These are phyloP conservation scores for Haplotaxodon microlepis DNA, from an alignment of 2,113 vertebrate genomes.

Conservation along the genomic window DNA sequence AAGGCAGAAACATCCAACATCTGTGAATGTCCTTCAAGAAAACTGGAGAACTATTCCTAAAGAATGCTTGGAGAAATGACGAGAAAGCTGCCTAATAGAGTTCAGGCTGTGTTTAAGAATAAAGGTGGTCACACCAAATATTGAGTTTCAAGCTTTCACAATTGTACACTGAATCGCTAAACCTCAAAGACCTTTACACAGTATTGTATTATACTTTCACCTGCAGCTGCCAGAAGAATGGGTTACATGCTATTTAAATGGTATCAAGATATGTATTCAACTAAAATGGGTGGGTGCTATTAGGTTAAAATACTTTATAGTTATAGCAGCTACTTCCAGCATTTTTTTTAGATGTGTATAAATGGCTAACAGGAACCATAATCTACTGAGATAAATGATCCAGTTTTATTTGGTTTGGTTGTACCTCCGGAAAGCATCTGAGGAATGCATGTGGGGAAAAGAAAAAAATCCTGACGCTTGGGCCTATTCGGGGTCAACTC, in stretches of 20 bases:
- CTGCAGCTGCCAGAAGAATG: background rate
- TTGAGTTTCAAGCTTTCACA: background rate
- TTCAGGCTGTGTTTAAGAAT: background rate
- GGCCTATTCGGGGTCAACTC: background rate
- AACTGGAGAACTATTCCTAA: background rate
- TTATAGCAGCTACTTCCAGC: background rate
- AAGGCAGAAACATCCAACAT: background rate
- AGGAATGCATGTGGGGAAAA: background rate
- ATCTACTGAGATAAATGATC: background rate
- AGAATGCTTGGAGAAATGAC: background rate
- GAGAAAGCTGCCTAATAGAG: background rate
- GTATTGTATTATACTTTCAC: background rate
- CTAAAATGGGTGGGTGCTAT: background rate
- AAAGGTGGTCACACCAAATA: background rate
- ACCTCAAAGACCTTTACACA: background rate
- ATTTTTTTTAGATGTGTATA: background rate
- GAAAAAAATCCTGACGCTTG: background rate
- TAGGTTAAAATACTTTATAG: background rate
- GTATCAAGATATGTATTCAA: background rate
- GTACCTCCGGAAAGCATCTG: background rate
- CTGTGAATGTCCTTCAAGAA: background rate
- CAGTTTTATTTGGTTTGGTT: background rate
- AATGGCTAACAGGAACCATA: background rate
- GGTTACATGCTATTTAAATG: background rate
- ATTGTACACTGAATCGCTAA: background rate